Evolutionary conservation across 2,797 vertebrate species (phyloP).

Genomic region (Helicolenus hilgendorfi): DNA sequence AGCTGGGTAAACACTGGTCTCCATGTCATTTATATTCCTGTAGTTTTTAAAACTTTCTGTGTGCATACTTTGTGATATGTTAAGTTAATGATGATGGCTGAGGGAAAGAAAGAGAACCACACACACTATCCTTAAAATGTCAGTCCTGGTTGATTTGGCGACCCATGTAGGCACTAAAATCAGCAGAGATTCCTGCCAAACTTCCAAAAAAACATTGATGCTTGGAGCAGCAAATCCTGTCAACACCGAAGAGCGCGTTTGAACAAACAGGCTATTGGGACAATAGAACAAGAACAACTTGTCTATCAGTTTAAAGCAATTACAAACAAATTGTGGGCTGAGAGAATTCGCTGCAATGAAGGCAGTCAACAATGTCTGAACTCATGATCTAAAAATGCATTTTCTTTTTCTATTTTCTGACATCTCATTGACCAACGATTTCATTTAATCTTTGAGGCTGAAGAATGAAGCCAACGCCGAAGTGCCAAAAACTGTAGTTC

Average conservation of each 20-base stretch:
- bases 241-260: neutral
- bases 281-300: neutral
- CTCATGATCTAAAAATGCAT: neutral
- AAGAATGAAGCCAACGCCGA: rapidly evolving
- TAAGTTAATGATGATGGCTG: neutral
- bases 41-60: neutral
- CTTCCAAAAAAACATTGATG: neutral
- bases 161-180: neutral
- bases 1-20: neutral
- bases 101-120: neutral
- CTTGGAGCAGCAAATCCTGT: neutral
- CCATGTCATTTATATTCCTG: neutral
- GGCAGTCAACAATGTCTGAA: neutral
- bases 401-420: neutral
- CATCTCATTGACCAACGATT: neutral
- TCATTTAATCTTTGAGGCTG: rapidly evolving
- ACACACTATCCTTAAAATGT: neutral
- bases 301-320: neutral
- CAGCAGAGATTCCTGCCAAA: neutral
- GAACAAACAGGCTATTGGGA: too few relatives aligned
- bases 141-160: neutral
- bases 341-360: neutral
- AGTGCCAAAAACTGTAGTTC: neutral
- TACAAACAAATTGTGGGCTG: neutral
- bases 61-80: neutral